A percentile compares a stretch with the other conserved stretches of the same genome.
Evolutionary conservation across 1,140 invertebrate genomes (phyloP).

Genomic region (Planococcus citri): DNA sequence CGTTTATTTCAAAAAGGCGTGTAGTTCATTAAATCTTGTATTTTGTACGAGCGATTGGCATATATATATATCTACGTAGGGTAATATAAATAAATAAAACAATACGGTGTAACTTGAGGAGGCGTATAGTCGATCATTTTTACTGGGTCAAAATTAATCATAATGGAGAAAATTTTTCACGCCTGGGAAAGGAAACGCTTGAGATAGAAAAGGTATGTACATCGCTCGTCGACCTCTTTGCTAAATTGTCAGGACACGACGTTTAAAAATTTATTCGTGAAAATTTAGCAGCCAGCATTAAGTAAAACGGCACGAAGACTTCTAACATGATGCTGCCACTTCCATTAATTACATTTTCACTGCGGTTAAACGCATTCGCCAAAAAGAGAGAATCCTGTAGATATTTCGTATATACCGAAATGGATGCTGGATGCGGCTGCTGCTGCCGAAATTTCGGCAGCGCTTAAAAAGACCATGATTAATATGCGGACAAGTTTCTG

Average conservation of each 20-base stretch:
- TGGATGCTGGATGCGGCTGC: no score
- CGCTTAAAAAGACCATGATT: conserved; percentile 3
- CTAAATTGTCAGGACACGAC: no score
- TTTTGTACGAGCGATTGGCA: no score
- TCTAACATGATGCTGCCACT: neutral
- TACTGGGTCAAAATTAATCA: neutral
- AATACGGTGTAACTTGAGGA: neutral
- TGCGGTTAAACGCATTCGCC: neutral
- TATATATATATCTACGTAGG: no score
- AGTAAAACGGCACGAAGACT: neutral
- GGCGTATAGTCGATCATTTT: no score
- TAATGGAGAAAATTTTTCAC: neutral
- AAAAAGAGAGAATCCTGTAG: no score
- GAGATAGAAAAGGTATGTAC: neutral
- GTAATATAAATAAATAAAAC: no score
- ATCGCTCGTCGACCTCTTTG: no score
- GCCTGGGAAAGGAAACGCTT: neutral
- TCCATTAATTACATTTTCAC: neutral
- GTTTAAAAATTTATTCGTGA: neutral
- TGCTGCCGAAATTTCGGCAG: neutral
- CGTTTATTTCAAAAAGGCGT: no score
- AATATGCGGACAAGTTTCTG: conserved; percentile 6
- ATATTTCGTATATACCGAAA: no score
- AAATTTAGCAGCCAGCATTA: neutral
- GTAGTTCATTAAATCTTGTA: no score